phyloP scores from a whole-genome alignment of 2,113 vertebrate genomes.

The Colius striatus region DNA sequence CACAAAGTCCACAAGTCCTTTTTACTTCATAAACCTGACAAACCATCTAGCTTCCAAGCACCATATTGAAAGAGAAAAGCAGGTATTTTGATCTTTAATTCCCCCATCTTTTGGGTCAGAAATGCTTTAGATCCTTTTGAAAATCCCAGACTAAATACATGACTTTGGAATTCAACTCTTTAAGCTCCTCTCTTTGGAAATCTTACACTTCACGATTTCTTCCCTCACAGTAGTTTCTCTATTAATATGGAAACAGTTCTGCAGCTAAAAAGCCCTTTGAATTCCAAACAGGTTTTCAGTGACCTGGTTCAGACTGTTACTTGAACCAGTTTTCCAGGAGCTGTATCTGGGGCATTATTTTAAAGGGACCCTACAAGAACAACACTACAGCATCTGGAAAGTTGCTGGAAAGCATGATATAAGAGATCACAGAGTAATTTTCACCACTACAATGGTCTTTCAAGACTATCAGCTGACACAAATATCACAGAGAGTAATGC shows the following conservation, averaged over 20 bases:
- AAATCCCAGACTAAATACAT: slow-evolving; percentile 18
- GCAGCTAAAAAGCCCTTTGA: slow-evolving; percentile 52
- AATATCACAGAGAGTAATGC: not conserved
- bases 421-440: not conserved
- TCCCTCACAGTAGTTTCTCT: slow-evolving; percentile 24
- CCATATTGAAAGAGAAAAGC: not conserved
- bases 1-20: not conserved
- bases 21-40: not conserved
- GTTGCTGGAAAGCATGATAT: not conserved
- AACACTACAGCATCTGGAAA: not conserved
- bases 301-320: slow-evolving; percentile 54
- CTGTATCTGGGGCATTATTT: slow-evolving; percentile 61
- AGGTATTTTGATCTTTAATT: not conserved
- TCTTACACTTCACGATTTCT: slow-evolving; percentile 15
- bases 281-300: slow-evolving; percentile 46
- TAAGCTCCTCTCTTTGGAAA: slow-evolving; percentile 24
- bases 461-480: not conserved
- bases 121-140: not conserved
- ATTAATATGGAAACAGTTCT: slow-evolving; percentile 55
- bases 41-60: not conserved
- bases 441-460: not conserved
- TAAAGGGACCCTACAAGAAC: slow-evolving; percentile 10
- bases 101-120: not conserved
- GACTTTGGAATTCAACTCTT: slow-evolving; percentile 10
- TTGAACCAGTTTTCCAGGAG: slow-evolving; percentile 46